phyloP scores from a whole-genome alignment of 2,797 vertebrate genomes.

The Petrocephalus sullivani region DNA sequence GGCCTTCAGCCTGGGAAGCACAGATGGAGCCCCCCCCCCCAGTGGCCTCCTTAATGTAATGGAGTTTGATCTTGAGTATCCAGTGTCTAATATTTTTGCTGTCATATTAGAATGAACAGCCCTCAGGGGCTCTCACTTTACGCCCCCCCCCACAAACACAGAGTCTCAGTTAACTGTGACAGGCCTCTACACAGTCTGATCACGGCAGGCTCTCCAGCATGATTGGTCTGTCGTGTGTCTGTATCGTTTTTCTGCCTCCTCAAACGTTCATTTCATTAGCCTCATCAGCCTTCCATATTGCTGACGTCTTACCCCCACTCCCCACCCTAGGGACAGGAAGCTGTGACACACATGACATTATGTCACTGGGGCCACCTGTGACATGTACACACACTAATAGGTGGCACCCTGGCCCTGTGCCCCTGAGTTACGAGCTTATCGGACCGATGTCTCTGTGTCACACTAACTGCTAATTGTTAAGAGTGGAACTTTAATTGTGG shows the following conservation, averaged over 20 bases:
- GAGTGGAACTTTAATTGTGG: background rate
- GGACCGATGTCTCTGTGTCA: background rate
- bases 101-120: constrained; percentile 63
- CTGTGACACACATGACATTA: background rate
- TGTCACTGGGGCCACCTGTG: background rate
- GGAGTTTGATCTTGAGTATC: constrained; percentile 47
- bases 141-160: constrained; percentile 14
- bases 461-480: background rate
- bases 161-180: constrained; percentile 12
- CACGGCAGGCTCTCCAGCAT: background rate
- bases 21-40: constrained; percentile 27
- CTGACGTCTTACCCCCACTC: background rate
- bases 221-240: background rate
- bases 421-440: background rate
- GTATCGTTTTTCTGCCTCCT: background rate
- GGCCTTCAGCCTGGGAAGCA: background rate
- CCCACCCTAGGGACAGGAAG: background rate
- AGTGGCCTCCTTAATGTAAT: constrained; percentile 72
- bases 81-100: constrained; percentile 58
- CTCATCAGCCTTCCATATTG: background rate
- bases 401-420: background rate
- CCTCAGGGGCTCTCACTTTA: constrained; percentile 61
- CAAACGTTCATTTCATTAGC: background rate
- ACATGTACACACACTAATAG: background rate
- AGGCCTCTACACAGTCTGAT: background rate